phyloP scores from a whole-genome alignment of 2,888 invertebrate genomes.

The Nebria salina region DNA sequence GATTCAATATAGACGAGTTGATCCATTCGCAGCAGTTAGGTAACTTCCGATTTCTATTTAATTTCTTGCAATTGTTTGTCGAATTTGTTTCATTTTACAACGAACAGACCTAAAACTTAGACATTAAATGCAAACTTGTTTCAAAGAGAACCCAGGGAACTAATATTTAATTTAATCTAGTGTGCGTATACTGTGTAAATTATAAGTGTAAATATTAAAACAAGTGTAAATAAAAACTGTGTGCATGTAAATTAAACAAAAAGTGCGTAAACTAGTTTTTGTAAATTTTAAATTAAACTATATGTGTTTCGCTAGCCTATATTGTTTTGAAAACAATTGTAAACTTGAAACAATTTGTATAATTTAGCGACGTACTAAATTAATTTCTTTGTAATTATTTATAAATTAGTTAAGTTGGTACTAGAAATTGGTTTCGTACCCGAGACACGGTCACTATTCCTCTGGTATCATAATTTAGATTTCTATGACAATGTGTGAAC shows the following conservation, averaged over 20 bases:
- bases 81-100: background rate
- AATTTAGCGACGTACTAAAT: background rate
- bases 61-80: background rate
- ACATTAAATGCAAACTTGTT: background rate
- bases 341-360: background rate
- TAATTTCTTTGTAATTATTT: background rate
- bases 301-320: background rate
- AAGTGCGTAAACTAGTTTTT: background rate
- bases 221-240: background rate
- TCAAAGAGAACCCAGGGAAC: background rate
- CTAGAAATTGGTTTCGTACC: conserved; percentile 1
- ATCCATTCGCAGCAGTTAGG: too few relatives aligned
- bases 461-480: conserved; percentile 1
- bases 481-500: background rate
- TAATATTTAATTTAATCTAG: background rate
- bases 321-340: background rate
- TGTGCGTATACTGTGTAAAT: background rate
- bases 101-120: background rate
- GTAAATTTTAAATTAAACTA: background rate
- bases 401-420: conserved; percentile 1
- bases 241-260: background rate
- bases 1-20: background rate
- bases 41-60: too few relatives aligned
- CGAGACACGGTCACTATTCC: background rate
- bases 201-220: background rate